A percentile compares a stretch with the other conserved stretches of the same genome.
Conservation (phyloP, 2,888 invertebrate species). For the Hydraecia micacea region DNA sequence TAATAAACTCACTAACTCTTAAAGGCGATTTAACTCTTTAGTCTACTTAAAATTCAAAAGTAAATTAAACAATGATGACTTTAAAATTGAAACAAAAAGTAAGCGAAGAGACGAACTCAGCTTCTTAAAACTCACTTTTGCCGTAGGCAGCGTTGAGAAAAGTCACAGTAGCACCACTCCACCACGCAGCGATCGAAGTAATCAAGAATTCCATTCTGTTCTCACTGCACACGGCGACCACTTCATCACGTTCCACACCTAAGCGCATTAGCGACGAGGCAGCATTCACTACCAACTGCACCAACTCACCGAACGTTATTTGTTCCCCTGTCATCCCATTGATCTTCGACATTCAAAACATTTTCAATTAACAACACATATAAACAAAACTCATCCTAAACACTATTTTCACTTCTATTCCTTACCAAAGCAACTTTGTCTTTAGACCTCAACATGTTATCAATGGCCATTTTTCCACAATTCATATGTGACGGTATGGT, state of each 20-base stretch:
- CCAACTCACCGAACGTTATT: constrained; percentile 73
- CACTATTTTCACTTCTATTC: background rate
- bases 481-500: constrained; percentile 76
- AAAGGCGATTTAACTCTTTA: background rate
- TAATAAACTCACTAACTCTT: background rate
- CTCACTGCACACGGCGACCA: constrained; percentile 79
- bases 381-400: background rate
- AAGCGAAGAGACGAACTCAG: background rate
- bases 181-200: constrained; percentile 64
- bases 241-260: constrained; percentile 75
- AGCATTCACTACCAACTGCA: constrained; percentile 73
- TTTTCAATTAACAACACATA: constrained; percentile 39
- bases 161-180: constrained; percentile 72
- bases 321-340: constrained; percentile 72
- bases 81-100: background rate
- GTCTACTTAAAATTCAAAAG: constrained; percentile 11
- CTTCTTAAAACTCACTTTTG: constrained; percentile 69
- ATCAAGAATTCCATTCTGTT: constrained; percentile 77
- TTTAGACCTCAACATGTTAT: constrained; percentile 70
- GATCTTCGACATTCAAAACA: constrained; percentile 66
- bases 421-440: constrained; percentile 79
- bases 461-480: constrained; percentile 74
- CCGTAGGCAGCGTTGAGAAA: constrained; percentile 76
- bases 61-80: background rate
- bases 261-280: constrained; percentile 70